Evolutionary conservation across 2,888 invertebrate species (phyloP).

Genomic region (Drosophila mercatorum): DNA sequence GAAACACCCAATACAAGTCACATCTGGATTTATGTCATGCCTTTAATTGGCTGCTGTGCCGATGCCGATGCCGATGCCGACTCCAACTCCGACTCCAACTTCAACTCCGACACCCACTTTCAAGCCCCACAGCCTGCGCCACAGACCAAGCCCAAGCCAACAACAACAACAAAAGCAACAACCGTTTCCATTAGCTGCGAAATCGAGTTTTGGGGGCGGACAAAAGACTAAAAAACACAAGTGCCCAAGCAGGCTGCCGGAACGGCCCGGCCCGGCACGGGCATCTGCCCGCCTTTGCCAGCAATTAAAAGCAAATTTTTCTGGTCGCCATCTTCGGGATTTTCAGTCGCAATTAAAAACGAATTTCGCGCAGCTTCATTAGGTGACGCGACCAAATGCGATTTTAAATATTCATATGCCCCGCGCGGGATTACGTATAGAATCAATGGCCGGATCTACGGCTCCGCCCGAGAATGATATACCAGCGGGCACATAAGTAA

Average conservation of each 20-base stretch:
- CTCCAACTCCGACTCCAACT: constrained; percentile 23
- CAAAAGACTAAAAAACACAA: constrained; percentile 69
- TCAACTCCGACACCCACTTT: constrained; percentile 15
- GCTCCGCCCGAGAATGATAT: constrained; percentile 36
- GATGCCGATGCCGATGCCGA: constrained; percentile 35
- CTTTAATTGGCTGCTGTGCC: constrained; percentile 85
- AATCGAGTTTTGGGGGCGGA: constrained; percentile 73
- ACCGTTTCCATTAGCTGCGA: constrained; percentile 73
- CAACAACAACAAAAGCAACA: constrained; percentile 12
- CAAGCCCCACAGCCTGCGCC: constrained; percentile 21
- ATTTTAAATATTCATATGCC: constrained; percentile 72
- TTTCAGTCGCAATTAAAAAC: constrained; percentile 79
- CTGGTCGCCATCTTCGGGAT: constrained; percentile 74
- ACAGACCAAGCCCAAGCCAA: constrained; percentile 31
- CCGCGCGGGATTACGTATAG: constrained; percentile 24
- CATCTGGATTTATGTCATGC: constrained; percentile 85
- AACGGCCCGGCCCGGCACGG: constrained; percentile 4
- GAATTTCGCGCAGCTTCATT: constrained; percentile 80
- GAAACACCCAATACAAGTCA: constrained; percentile 85
- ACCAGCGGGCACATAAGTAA: constrained; percentile 31
- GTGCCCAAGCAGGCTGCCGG: constrained; percentile 47
- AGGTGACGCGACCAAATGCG: constrained; percentile 55
- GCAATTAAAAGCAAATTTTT: constrained; percentile 81
- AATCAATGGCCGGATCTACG: constrained; percentile 30
- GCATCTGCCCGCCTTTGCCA: constrained; percentile 42